Percentiles rank a stretch among this genome's conserved stretches.
phyloP scores from a whole-genome alignment of 2,888 invertebrate species.

The Ashinkailepas kermadecensis region DNA sequence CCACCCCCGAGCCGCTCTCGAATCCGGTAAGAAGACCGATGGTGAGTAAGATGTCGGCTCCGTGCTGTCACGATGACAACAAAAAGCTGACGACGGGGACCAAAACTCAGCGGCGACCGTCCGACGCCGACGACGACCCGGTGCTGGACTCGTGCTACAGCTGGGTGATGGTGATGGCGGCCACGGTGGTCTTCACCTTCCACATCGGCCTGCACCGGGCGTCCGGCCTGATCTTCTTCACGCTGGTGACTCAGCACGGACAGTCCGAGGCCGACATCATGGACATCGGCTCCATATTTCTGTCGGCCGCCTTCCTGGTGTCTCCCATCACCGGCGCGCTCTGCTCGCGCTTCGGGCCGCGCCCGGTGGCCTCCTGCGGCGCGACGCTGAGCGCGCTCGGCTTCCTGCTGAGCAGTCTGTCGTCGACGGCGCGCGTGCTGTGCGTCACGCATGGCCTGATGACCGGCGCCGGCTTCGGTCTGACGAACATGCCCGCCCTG shows the following conservation, averaged over 20 bases:
- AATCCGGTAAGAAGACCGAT: too few species aligned
- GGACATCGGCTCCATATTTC: not conserved
- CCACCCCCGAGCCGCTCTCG: too few species aligned
- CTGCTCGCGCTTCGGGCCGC: not conserved
- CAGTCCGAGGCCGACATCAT: not conserved
- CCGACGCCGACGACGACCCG: not conserved
- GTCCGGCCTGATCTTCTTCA: not conserved
- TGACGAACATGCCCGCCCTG: not conserved
- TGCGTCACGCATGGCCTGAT: not conserved
- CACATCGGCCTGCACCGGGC: not conserved
- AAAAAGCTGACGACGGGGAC: too few species aligned
- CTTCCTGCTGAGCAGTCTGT: not conserved
- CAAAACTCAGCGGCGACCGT: too few species aligned
- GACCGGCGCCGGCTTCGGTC: not conserved
- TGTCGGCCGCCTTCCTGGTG: not conserved
- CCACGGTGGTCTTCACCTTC: not conserved
- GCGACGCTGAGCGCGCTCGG: not conserved
- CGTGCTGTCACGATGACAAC: too few species aligned
- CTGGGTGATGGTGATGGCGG: conserved; percentile 6
- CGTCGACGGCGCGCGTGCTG: not conserved
- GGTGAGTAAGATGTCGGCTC: too few species aligned
- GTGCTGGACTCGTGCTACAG: conserved; percentile 2
- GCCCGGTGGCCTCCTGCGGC: not conserved
- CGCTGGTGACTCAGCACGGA: not conserved
- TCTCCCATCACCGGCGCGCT: not conserved